phyloP scores from a whole-genome alignment of 2,113 vertebrate species.

The Cyprinodon tularosa region DNA sequence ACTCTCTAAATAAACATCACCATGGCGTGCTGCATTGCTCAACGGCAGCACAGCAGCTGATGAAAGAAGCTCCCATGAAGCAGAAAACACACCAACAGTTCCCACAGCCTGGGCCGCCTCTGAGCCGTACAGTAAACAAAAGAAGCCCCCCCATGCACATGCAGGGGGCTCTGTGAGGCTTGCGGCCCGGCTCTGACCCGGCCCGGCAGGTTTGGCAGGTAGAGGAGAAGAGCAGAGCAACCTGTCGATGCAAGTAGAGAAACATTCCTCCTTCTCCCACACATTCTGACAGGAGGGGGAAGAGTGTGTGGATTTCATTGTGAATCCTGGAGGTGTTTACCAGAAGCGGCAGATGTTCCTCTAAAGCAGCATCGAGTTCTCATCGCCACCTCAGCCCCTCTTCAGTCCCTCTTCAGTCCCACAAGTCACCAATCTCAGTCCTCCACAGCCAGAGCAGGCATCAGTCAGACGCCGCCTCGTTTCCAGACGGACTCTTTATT shows the following conservation, averaged over 20 bases:
- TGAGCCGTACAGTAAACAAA: conserved; percentile 39
- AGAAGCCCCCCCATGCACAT: conserved; percentile 17
- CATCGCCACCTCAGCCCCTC: conserved; percentile 32
- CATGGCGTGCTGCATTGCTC: conserved; percentile 2
- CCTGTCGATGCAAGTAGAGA: conserved; percentile 73
- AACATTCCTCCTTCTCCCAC: conserved; percentile 62
- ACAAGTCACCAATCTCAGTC: conserved; percentile 47
- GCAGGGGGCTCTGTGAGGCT: conserved; percentile 11
- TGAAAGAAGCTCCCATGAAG: conserved; percentile 1
- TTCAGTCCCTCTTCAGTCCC: conserved; percentile 36
- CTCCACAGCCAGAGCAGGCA: conserved; percentile 51
- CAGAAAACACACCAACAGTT: conserved; percentile 13
- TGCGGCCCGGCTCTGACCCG: conserved; percentile 37
- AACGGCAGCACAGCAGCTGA: conserved; percentile 16
- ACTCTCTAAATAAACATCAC: not conserved
- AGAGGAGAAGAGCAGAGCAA: conserved; percentile 56
- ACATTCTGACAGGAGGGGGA: conserved; percentile 18
- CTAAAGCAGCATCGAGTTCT: conserved; percentile 30
- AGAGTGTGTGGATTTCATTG: not conserved
- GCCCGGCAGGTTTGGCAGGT: conserved; percentile 70
- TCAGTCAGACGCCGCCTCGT: conserved; percentile 62
- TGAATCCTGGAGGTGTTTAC: conserved; percentile 30
- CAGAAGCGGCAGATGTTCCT: conserved; percentile 16
- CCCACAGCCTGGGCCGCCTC: conserved; percentile 4
- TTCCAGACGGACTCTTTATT: conserved; percentile 68